Evolutionary conservation across 2,888 invertebrate species (phyloP), one percentile per base, ranked within the genome.

Genomic region (Drosophila paramelanica): DNA sequence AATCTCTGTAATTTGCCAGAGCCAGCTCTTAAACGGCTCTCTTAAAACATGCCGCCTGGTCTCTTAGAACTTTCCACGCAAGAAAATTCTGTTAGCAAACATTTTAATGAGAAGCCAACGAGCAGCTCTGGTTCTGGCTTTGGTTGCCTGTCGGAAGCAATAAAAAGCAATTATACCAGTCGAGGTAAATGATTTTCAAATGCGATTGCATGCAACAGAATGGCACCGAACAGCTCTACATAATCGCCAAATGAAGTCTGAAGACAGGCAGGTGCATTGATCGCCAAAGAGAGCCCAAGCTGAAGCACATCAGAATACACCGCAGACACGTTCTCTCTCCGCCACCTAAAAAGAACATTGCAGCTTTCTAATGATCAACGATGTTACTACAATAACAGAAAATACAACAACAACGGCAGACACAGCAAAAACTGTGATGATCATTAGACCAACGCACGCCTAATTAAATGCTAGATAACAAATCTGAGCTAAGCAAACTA

Each of bases 341-440:
- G 14, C 31, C 20, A 39, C 27, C 60, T 36, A 31, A 51, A 53
- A 52, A 64, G 65, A 71, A 77, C 60, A 74, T 56, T 74, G 74
- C 67, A 76, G 79, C 87, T 87, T 87, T 84, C 84, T 87, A 87
- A 87, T 84, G 70, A 69, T 79, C 73, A 73, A 70, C 78, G 76
- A 57, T 71, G 79, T 66, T 69, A 67, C 53, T 51, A 70, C 67
- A 56, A 45, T 14, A 43, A 41, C 42, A 47, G 23, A 56, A 55
- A 47, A 20, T 13, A 14, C 52, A 75, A 55, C 53, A 23, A 59
- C 47, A 42, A 46, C 25, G 39, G 43, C 25, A 47, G 31, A 25
- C 43, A 8, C 51, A 31, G 38, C 65, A 52, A 38, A 43, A 50
- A 49, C 45, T 65, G 41, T 46, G 45, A 70, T 67, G 72, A 79